Conservation (phyloP, 2,888 invertebrate species). For the Nomada goodeniana region DNA sequence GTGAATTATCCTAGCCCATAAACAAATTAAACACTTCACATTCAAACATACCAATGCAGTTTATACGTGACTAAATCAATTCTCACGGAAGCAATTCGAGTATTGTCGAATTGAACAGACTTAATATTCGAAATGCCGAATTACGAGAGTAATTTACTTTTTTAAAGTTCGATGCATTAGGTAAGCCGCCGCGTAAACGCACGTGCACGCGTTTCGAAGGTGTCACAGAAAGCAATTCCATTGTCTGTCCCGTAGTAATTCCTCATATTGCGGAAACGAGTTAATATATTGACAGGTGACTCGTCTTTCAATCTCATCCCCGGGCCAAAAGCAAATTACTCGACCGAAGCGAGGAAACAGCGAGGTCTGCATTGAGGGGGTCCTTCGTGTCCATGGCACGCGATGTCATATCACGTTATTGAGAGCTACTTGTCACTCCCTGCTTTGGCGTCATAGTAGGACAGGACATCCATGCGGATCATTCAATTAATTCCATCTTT, state of each 20-base stretch:
- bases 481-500: slow-evolving; percentile 75
- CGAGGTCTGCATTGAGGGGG: slow-evolving; percentile 74
- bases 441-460: slow-evolving; percentile 70
- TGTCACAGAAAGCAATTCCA: slow-evolving; percentile 52
- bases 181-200: slow-evolving; percentile 12
- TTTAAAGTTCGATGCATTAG: slow-evolving; percentile 21
- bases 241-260: slow-evolving; percentile 63
- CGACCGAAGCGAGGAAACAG: slow-evolving; percentile 74
- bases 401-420: slow-evolving; percentile 78
- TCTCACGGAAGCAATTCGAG: no score
- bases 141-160: neutral
- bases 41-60: no score
- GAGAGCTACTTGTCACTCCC: slow-evolving; percentile 80
- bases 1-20: no score
- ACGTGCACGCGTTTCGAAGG: slow-evolving; percentile 5
- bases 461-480: slow-evolving; percentile 70
- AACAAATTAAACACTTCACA: no score
- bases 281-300: slow-evolving; percentile 74
- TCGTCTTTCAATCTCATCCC: slow-evolving; percentile 68
- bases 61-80: no score
- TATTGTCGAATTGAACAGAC: neutral
- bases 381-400: slow-evolving; percentile 79
- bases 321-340: slow-evolving; percentile 72
- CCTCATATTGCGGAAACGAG: slow-evolving; percentile 66
- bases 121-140: neutral